Base-by-base conservation (phyloP, 2,113 vertebrate species). In the Panthera leo region DNA sequence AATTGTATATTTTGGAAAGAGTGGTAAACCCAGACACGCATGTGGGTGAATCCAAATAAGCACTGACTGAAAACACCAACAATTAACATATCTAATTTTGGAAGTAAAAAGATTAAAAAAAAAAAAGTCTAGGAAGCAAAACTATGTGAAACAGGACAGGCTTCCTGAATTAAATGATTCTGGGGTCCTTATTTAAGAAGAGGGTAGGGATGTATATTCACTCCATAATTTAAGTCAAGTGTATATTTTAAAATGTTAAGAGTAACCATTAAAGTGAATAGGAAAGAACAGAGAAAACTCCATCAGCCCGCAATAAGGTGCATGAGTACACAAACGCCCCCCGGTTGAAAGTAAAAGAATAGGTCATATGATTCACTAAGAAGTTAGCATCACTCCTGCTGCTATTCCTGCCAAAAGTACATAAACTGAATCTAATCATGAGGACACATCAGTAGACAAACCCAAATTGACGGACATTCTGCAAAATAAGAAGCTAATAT, bases 141-240 rank as follows among this genome's bases (percentile, higher is more conserved):
- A 93, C 48, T 42, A 78, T 71, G 34, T 76, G 82, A 93, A 91
- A 53, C 19, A 51, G 36, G 31, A 61, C 7, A 5, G 2, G 1
- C 61, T 48, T 94, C 65, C 39, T 79, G 7, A 29, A 61, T 71
- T 73, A 88, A 93, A 58, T 73, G 36, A 73, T 42, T 65, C 82
- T 71, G 61, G 85, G 31, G 51, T 78, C 34, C 21, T 70, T 93
- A 95, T 39, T 51, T 68, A 67, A 92, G n/a, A 76, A 85, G 11
- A 86, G 36, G 5, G 45, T 36, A 83, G 25, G 61, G 36, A 73
- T 2, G 5, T 79, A 2, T 8, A 87, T 65, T 79, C 91, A 73
- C 51, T 70, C 82, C 88, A 55, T 79, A 39, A 82, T 85, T 93
- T 78, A 95, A 48, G 63, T 58, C 61, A 93, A 93, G 48, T 67